Evolutionary conservation across 2,797 vertebrate species (phyloP).

Genomic region (Benthosema pterotum): DNA sequence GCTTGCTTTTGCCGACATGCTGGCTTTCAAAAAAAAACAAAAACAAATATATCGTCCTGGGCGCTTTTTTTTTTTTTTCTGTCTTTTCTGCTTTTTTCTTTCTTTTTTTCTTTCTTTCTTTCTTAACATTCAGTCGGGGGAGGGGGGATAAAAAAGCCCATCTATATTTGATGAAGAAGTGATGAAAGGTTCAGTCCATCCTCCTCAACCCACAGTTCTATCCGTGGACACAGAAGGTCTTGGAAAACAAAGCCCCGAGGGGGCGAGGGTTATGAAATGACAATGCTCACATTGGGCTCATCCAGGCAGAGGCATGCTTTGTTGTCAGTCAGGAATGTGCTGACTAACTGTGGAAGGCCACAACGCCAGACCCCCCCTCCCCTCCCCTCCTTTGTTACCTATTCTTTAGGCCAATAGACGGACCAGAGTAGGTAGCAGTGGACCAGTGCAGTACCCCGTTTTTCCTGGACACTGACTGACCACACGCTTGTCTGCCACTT

Average conservation of each 20-base stretch:
- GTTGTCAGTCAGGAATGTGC: slow-evolving; percentile 82
- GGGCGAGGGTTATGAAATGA: slow-evolving; percentile 71
- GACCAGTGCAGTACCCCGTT: slow-evolving; percentile 11
- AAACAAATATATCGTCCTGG: background rate
- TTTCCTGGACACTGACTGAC: background rate
- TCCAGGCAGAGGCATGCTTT: slow-evolving; percentile 74
- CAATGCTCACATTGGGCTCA: slow-evolving; percentile 67
- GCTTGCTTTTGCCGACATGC: background rate
- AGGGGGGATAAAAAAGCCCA: slow-evolving; percentile 2
- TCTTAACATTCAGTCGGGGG: too few species aligned
- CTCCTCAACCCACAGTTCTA: slow-evolving; percentile 60
- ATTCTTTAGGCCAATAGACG: slow-evolving; percentile 53
- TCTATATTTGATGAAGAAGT: slow-evolving; percentile 50
- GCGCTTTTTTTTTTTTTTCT: background rate
- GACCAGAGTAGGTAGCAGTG: slow-evolving; percentile 21
- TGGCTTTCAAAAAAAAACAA: background rate
- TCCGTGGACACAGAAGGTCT: slow-evolving; percentile 59
- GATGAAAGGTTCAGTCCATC: slow-evolving; percentile 58
- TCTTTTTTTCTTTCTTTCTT: too few species aligned
- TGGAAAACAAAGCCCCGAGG: slow-evolving; percentile 60
- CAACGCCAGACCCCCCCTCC: too few species aligned
- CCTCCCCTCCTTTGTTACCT: slow-evolving; percentile 68
- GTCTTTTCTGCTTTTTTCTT: too few species aligned
- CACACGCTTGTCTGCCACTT: background rate
- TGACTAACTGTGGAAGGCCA: slow-evolving; percentile 74